Conservation (phyloP, 2,797 vertebrate species). For the Clarias pachynema region DNA sequence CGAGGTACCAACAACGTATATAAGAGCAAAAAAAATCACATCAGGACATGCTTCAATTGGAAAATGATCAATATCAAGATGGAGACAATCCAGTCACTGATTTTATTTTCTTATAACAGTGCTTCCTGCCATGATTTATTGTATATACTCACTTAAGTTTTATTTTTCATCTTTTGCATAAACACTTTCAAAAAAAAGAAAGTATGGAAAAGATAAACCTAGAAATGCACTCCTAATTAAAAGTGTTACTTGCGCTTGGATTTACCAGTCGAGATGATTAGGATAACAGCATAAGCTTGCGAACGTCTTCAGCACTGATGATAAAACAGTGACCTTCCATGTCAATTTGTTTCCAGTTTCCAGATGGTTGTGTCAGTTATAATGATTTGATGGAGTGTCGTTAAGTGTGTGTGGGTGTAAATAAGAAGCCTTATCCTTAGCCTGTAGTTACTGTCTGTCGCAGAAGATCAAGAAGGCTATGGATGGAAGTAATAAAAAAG, state of each 20-base stretch:
- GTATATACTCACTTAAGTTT: neutral
- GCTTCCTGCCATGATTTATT: neutral
- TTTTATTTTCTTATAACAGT: neutral
- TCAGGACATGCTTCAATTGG: neutral
- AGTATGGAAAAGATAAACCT: neutral
- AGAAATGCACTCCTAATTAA: slow-evolving; percentile 25
- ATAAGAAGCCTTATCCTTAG: slow-evolving; percentile 18
- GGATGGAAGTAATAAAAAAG: slow-evolving; percentile 25
- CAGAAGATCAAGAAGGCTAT: slow-evolving; percentile 17
- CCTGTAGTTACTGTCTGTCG: slow-evolving; percentile 30
- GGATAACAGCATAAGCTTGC: slow-evolving; percentile 51
- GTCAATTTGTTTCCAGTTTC: slow-evolving; percentile 47
- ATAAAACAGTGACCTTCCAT: slow-evolving; percentile 28
- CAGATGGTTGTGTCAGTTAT: slow-evolving; percentile 56
- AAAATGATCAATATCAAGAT: too few species aligned
- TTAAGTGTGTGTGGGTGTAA: slow-evolving; percentile 30
- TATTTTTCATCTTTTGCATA: neutral
- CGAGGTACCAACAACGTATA: too few species aligned
- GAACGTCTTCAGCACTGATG: slow-evolving; percentile 20
- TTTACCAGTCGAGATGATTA: slow-evolving; percentile 44
- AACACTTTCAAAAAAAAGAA: neutral
- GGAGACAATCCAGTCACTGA: neutral
- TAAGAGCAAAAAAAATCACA: neutral
- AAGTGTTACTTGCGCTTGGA: neutral
- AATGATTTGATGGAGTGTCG: slow-evolving; percentile 60